Base-by-base conservation (phyloP, 1,140 invertebrate species). In the Drosophila orena region DNA sequence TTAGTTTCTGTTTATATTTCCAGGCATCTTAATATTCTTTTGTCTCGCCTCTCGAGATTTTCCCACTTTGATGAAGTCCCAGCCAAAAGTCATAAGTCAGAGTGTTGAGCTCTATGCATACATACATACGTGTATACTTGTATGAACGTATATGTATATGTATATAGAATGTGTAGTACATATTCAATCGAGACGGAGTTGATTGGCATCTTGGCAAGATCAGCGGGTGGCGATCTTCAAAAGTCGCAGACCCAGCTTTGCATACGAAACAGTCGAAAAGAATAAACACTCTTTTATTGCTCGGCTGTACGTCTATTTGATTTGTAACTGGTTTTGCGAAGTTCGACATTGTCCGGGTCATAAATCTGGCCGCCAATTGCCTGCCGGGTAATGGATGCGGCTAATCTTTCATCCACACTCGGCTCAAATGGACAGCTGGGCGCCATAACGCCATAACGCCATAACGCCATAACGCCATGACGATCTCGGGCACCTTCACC, bases 231-330 rank as follows among this genome's bases (percentile, higher is more conserved):
- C 7, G 38, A 30, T 57, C 54, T 58, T 70, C 49, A 81, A 61
- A 74, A 64, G 55, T 71, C 47, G 52, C 35, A 61, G 74, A 46
- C 56, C 72, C 57, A 52, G 59, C 68, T 81, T 72, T 81, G 47
- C 60, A 77, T 77, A 44, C 54, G 24, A 50, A 35, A 40, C 11
- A 15, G 46, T 24, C 7, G 5, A 10, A 22, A 57, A 66, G 22
- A 38, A 49, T 40, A 59, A 72, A 34, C 47, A 22, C 49, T 49
- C 52, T 37, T 50, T 46, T 50, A 37, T 37, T 55, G 50, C 22
- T 15, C 43, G 37, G 55, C 44, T 37, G 34, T 38, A 30, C 8
- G 34, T 34, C 30, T 49, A 37, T 40, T 20, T 69, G 34, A 56
- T 68, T 55, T 54, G 50, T 47, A 69, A 69, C 61, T 66, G 40